Evolutionary conservation across 2,888 invertebrate genomes (phyloP), one percentile per base, ranked within the genome.

Genomic region (Hypena proboscidalis): DNA sequence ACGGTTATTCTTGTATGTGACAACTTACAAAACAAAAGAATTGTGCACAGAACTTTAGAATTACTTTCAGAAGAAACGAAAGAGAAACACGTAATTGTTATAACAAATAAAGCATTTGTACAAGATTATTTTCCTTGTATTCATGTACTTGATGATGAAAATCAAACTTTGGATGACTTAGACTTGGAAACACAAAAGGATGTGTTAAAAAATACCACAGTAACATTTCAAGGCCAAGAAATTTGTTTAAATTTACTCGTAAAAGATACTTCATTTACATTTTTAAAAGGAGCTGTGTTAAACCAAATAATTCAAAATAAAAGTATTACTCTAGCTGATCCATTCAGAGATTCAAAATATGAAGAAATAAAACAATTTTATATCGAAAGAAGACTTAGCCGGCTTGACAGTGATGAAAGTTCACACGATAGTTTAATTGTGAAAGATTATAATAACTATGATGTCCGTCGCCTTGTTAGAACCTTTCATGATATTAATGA

Each of bases 301-400:
- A 20, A 37, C n/a, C 45, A 37, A 42, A 39, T 42, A 39, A 11
- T 40, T 13, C 6, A 8, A 3, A 22, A 9, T 23, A 29, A 45
- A 27, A 30, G 4, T 6, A 13, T 52, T 9, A 13, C 6, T 7
- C 9, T 48, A 9, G 52, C 44, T 5, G 37, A 34, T 23, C 11
- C 23, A 1, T 9, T 48, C 1, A 27, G 11, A 7, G 25, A 26
- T 32, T 10, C 38, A 14, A 44, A 15, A 11, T 53, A 48, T 21
- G 44, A 48, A 7, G 9, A 36, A 8, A 45, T 44, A 2, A 41
- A 32, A 39, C 13, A 38, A 10, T 39, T 44, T 5, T 48, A 41
- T 11, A 14, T 53, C 9, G 17, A 37, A 3, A 48, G 52, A 41
- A 13, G 42, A 39, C 1, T 50, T 34, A 38, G 30, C 6, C 10